Percentiles rank a stretch among this genome's conserved stretches.
phyloP scores from a whole-genome alignment of 2,797 vertebrate species.

The Gymnodraco acuticeps region DNA sequence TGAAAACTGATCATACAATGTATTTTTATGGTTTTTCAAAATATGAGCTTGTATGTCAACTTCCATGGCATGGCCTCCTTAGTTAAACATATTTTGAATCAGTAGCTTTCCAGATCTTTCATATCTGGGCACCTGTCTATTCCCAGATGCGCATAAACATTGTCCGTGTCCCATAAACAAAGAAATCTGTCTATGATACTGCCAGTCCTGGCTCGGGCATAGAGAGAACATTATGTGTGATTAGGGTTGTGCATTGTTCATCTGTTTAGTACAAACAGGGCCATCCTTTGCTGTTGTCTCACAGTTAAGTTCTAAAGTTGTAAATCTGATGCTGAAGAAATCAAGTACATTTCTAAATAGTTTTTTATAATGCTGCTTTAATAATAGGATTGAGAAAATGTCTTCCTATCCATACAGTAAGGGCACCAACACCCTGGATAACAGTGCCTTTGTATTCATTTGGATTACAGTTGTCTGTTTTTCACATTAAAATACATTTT shows the following conservation, averaged over 20 bases:
- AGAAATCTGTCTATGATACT: constrained; percentile 34
- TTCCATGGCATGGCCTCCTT: too few species aligned
- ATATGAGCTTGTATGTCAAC: neutral
- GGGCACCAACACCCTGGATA: neutral
- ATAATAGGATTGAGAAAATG: neutral
- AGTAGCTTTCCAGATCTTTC: neutral
- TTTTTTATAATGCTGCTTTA: neutral
- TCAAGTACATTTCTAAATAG: neutral
- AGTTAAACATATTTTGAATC: neutral
- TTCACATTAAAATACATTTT: neutral
- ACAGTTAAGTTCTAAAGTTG: constrained; percentile 2
- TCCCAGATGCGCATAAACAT: constrained; percentile 18
- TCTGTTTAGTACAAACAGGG: constrained; percentile 43
- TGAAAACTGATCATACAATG: neutral
- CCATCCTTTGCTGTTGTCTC: constrained; percentile 30
- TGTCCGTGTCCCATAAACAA: constrained; percentile 31
- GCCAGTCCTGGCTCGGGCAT: constrained; percentile 10
- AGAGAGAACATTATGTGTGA: constrained; percentile 27
- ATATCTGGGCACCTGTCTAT: constrained; percentile 27
- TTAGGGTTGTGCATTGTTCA: constrained; percentile 19
- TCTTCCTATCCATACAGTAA: neutral
- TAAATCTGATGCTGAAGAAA: constrained; percentile 12
- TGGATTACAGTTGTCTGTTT: constrained; percentile 2
- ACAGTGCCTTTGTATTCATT: neutral
- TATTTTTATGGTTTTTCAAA: neutral